Evolutionary conservation across 2,113 vertebrate genomes (phyloP), one percentile per base, ranked within the genome.

Genomic region (Muntiacus reevesi): DNA sequence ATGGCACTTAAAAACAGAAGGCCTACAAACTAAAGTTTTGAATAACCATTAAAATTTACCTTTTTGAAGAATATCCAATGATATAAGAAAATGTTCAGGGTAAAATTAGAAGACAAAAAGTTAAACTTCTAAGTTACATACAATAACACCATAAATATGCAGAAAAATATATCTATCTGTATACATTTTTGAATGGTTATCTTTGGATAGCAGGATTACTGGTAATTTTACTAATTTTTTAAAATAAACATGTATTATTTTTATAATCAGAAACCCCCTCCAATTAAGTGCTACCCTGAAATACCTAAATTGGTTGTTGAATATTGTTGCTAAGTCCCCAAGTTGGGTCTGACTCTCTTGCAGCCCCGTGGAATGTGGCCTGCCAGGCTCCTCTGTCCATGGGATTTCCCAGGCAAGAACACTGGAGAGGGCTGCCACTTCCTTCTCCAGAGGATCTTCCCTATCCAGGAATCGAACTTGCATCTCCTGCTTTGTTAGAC

Each of bases 221-320:
- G 92, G 7, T 36, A 91, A 40, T 97, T 96, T 95, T 81, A 43
- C 62, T n/a, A 94, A 40, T 97, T 93, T 92, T 92, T n/a, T 86
- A 85, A 96, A 95, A 78, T 55, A 96, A 89, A 94, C 7, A 78
- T 64, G 28, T 47, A 96, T 64, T 97, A 67, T 45, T 89, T 79
- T 96, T 94, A 88, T 92, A 94, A 86, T 83, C 55, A 95, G 79
- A 94, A 97, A 92, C 7, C 5, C 9, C n/a, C 3, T 89, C 19
- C 27, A 76, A 50, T 96, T 83, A 91, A 83, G 30, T 28, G 10
- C 78, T 90, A 93, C 2, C 1, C 57, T 82, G 92, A 86, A 67
- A 64, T 94, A 95, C 40, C 5, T 85, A 84, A 95, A n/a, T 83
- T 83, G 36, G 17, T 60, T 91, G 64, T 28, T 27, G 59, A 93